Percentiles rank a stretch among this genome's conserved stretches.
phyloP scores from a whole-genome alignment of 2,113 vertebrate genomes.

The Anguilla japonica region DNA sequence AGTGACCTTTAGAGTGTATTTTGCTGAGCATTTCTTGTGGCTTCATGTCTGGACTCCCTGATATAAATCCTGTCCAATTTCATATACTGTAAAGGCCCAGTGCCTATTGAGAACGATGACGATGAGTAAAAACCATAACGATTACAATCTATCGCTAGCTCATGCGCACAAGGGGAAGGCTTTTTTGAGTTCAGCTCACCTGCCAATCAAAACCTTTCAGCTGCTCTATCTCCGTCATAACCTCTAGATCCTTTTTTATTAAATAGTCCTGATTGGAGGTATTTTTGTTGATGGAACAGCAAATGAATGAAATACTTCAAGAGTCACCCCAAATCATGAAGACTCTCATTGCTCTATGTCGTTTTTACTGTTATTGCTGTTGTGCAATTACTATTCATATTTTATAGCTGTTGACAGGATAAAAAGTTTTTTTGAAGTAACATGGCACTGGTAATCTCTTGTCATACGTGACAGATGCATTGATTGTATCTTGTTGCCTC shows the following conservation, averaged over 20 bases:
- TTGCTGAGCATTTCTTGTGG: background rate
- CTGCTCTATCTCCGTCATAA: background rate
- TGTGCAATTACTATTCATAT: too few relatives aligned
- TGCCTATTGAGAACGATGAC: background rate
- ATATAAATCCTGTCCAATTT: background rate
- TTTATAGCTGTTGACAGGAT: background rate
- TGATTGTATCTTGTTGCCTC: background rate
- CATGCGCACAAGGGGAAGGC: background rate
- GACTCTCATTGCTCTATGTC: too few relatives aligned
- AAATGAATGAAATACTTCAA: too few relatives aligned
- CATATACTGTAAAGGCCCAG: background rate
- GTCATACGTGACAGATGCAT: background rate
- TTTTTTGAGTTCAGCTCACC: background rate
- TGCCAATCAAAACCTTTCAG: background rate
- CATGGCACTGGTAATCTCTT: too few relatives aligned
- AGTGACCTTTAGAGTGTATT: background rate
- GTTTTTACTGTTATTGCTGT: background rate
- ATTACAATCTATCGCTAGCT: background rate
- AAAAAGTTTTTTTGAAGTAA: background rate
- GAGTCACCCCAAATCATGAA: too few relatives aligned
- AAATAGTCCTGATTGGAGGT: too few relatives aligned
- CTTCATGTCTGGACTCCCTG: background rate
- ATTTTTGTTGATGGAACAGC: too few relatives aligned
- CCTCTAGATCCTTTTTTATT: too few relatives aligned
- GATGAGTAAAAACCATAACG: background rate